Evolutionary conservation across 2,113 vertebrate species (phyloP), one percentile per base, ranked within the genome.

Genomic region (Gorsachius goisagi): DNA sequence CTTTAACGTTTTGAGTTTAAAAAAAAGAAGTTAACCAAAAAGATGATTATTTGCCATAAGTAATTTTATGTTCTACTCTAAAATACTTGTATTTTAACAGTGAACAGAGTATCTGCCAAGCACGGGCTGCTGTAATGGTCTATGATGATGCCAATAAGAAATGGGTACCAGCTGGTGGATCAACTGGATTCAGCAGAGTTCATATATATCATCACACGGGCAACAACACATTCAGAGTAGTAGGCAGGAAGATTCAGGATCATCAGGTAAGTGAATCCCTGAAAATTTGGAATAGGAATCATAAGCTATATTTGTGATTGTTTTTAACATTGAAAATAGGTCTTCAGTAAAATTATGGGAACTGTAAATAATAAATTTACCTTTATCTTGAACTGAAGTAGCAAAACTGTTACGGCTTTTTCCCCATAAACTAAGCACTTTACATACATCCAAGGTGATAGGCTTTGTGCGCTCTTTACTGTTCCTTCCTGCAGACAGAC

Each of bases 31-130:
- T 35, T 63, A 60, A 58, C 52, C 4, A 3, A 44, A 50, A 89
- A 47, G 19, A 16, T 80, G 14, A 10, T 76, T 8, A 53, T 82
- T 95, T 78, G 17, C 20, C 28, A 0, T 30, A 50, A 81, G 13
- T 90, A 74, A 68, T 76, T 80, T 75, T 20, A n/a, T 49, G 11
- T 94, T 88, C 63, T 93, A 15, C 64, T 81, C 35, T 74, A 12
- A 95, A 94, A 81, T 69, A 35, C 85, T 88, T 95, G 47, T 97
- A 3, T 96, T 52, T 95, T 93, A 89, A 93, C 98, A 99, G 99
- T 97, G 99, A 99, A 97, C 99, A 99, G 98, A 99, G 99, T 96
- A 99, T 99, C 98, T 99, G 99, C 98, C 99, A 99, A 98, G 99
- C 99, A 30, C 98, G 99, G 97, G 99, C 99, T 91, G 99, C 99